Percentiles rank a stretch among this genome's conserved stretches.
These are phyloP conservation scores for Poeciliopsis paucimaculata DNA, from an alignment of 2,797 vertebrate genomes.

Conservation along the genomic window DNA sequence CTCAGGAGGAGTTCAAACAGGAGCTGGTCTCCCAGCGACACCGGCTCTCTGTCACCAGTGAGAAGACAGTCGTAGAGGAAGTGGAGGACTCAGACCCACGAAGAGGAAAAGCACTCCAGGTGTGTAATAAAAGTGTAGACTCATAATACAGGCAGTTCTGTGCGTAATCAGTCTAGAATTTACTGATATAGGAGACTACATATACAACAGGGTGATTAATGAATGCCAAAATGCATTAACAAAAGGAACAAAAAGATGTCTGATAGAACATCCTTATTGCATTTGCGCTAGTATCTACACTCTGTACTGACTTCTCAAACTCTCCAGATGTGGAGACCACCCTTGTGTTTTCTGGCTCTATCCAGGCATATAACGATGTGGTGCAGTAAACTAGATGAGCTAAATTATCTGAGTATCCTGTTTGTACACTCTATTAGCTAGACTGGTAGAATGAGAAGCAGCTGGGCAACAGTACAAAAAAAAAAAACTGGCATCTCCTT, in stretches of 20 bases:
- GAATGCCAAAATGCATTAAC: slow-evolving; percentile 6
- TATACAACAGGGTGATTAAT: neutral
- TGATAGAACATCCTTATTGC: slow-evolving; percentile 8
- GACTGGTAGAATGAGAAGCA: slow-evolving; percentile 58
- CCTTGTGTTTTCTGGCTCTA: slow-evolving; percentile 37
- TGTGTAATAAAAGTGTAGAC: slow-evolving; percentile 47
- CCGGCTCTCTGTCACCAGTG: slow-evolving; percentile 77
- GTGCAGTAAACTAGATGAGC: slow-evolving; percentile 47
- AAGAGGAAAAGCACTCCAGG: slow-evolving; percentile 80
- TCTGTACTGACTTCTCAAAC: slow-evolving; percentile 14
- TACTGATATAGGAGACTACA: neutral
- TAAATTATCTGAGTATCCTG: slow-evolving; percentile 57
- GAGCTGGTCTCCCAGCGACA: slow-evolving; percentile 88
- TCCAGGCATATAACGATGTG: slow-evolving; percentile 51
- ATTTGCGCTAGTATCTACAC: slow-evolving; percentile 30
- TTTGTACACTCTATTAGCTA: slow-evolving; percentile 50
- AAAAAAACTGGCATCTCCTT: slow-evolving; percentile 52
- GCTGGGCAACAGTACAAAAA: slow-evolving; percentile 62
- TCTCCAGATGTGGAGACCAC: slow-evolving; percentile 55
- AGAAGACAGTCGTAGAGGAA: slow-evolving; percentile 71
- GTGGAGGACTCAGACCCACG: slow-evolving; percentile 79
- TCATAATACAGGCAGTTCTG: slow-evolving; percentile 5
- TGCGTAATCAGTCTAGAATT: neutral
- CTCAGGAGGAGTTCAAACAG: slow-evolving; percentile 92
- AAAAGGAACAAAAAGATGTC: neutral